phyloP scores from a whole-genome alignment of 2,888 invertebrate genomes.

The Cybosia mesomella region DNA sequence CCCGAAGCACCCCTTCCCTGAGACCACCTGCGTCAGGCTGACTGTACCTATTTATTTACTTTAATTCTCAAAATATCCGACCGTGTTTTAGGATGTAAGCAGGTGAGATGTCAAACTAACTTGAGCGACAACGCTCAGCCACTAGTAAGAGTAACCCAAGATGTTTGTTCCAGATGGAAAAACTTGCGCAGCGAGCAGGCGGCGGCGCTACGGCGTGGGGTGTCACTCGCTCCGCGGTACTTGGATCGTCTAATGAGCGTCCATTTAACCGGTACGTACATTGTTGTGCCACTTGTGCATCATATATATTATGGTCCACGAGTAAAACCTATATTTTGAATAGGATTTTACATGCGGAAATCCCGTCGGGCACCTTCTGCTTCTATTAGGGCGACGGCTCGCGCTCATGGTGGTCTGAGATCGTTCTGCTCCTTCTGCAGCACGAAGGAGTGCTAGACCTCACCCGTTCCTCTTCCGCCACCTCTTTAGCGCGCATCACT shows the following conservation, averaged over 20 bases:
- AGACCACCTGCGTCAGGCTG: too few species aligned
- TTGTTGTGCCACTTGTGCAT: constrained; percentile 19
- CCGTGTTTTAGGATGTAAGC: background rate
- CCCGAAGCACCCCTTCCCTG: too few species aligned
- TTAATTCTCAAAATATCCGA: background rate
- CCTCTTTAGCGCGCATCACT: background rate
- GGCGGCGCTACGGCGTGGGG: constrained; percentile 76
- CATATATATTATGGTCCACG: background rate
- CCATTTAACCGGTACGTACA: constrained; percentile 73
- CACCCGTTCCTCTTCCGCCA: background rate
- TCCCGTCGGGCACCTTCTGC: background rate
- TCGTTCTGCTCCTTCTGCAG: too few species aligned
- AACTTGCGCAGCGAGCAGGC: constrained; percentile 75
- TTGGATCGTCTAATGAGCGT: constrained; percentile 65
- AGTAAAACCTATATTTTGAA: background rate
- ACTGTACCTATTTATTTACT: background rate
- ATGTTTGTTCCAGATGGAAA: constrained; percentile 81
- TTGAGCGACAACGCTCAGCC: background rate
- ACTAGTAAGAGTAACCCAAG: constrained; percentile 57
- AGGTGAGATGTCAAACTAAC: background rate
- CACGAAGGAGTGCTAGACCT: background rate
- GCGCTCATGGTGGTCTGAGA: background rate
- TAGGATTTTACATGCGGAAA: background rate
- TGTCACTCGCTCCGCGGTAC: constrained; percentile 74
- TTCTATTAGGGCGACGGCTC: background rate